phyloP scores from a whole-genome alignment of 2,797 vertebrate genomes.

The Crocidura indochinensis region DNA sequence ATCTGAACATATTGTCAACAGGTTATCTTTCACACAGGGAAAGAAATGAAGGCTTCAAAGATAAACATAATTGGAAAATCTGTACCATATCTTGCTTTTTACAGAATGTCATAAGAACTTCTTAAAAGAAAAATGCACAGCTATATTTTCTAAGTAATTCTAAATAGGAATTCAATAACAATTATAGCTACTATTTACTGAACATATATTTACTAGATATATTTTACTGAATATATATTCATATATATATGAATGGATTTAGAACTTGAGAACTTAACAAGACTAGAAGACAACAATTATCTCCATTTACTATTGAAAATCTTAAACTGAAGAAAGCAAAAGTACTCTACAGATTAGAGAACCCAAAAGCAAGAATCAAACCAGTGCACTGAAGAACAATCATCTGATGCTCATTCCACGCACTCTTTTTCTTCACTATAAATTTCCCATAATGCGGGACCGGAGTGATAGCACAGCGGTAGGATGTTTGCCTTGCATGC shows the following conservation, averaged over 20 bases:
- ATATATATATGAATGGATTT: too few relatives aligned
- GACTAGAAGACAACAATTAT: neutral
- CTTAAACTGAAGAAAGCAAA: neutral
- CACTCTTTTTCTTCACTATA: neutral
- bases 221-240: too few relatives aligned
- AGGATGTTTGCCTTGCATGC: too few relatives aligned
- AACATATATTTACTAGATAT: too few relatives aligned
- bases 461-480: too few relatives aligned
- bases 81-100: slow-evolving; percentile 44
- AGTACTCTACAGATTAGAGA: neutral
- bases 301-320: slow-evolving; percentile 15
- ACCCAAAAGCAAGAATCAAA: neutral
- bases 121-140: neutral
- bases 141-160: slow-evolving; percentile 47
- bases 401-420: neutral
- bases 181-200: slow-evolving; percentile 29
- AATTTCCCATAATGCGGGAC: too few relatives aligned
- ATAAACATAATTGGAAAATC: slow-evolving; percentile 25
- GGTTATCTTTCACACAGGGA: slow-evolving; percentile 9
- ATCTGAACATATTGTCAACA: slow-evolving; percentile 5
- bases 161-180: slow-evolving; percentile 45
- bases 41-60: slow-evolving; percentile 36
- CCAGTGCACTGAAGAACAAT: neutral
- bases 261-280: slow-evolving; percentile 10
- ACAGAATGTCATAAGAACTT: slow-evolving; percentile 26